Evolutionary conservation across 2,888 invertebrate species (phyloP).

Genomic region (Erpobdella octoculata): DNA sequence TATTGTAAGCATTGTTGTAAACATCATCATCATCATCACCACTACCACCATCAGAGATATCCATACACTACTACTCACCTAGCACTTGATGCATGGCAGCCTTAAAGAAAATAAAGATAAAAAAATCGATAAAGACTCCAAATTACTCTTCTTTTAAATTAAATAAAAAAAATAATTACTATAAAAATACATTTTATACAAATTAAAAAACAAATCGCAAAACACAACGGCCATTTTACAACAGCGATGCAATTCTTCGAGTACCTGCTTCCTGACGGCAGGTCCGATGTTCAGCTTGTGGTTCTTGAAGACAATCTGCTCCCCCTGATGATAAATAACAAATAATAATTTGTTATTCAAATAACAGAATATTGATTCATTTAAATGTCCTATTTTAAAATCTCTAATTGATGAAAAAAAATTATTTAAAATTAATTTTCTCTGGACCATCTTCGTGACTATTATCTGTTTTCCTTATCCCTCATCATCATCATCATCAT

Average conservation of each 20-base stretch:
- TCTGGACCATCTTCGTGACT: too few species aligned
- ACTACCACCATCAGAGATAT: not conserved
- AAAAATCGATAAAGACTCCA: too few species aligned
- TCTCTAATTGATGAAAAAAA: too few species aligned
- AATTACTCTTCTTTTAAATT: too few species aligned
- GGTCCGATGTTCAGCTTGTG: slow-evolving; percentile 77
- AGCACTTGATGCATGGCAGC: not conserved
- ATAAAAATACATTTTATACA: not conserved
- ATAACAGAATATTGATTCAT: not conserved
- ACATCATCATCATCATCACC: not conserved
- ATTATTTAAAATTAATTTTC: too few species aligned
- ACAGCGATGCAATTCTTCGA: too few species aligned
- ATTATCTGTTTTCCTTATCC: too few species aligned
- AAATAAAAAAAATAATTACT: too few species aligned
- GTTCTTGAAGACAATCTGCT: slow-evolving; percentile 70
- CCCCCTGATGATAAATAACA: slow-evolving; percentile 57
- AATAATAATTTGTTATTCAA: slow-evolving; percentile 11
- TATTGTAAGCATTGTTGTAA: too few species aligned
- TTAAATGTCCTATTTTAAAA: not conserved
- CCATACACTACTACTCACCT: not conserved
- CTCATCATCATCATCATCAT: too few species aligned
- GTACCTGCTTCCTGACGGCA: slow-evolving; percentile 74
- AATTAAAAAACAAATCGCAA: not conserved
- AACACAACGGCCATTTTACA: not conserved
- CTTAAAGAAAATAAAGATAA: not conserved